phyloP scores from a whole-genome alignment of 2,113 vertebrate genomes.

The Albula goreensis region DNA sequence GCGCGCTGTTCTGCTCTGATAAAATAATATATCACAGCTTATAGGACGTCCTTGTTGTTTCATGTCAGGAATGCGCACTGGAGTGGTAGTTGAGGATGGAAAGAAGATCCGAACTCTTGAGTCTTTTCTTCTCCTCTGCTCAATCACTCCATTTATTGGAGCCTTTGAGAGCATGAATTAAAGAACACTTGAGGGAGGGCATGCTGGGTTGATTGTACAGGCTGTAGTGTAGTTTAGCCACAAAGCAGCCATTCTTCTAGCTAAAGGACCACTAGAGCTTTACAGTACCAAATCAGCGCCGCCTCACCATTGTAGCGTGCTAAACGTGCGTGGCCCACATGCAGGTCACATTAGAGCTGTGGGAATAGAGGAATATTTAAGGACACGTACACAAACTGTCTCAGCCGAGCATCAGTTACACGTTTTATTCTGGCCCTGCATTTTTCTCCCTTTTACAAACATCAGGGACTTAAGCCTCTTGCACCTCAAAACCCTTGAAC shows the following conservation, averaged over 20 bases:
- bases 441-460: background rate
- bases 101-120: constrained; percentile 17
- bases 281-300: constrained; percentile 50
- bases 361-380: too few relatives aligned
- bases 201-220: constrained; percentile 50
- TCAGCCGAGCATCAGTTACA: background rate
- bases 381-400: too few relatives aligned
- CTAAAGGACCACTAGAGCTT: constrained; percentile 48
- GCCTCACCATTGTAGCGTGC: constrained; percentile 40
- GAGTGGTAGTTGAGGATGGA: background rate
- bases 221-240: constrained; percentile 41
- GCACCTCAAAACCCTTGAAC: background rate
- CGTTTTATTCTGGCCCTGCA: background rate
- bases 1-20: background rate
- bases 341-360: constrained; percentile 8
- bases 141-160: constrained; percentile 31
- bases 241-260: constrained; percentile 44
- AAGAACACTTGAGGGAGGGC: constrained; percentile 38
- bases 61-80: background rate
- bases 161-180: constrained; percentile 41
- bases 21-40: background rate
- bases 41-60: background rate
- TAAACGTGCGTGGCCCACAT: constrained; percentile 40
- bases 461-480: background rate
- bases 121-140: constrained; percentile 30